Conservation (phyloP, 2,797 vertebrate genomes). For the Carapus acus region DNA sequence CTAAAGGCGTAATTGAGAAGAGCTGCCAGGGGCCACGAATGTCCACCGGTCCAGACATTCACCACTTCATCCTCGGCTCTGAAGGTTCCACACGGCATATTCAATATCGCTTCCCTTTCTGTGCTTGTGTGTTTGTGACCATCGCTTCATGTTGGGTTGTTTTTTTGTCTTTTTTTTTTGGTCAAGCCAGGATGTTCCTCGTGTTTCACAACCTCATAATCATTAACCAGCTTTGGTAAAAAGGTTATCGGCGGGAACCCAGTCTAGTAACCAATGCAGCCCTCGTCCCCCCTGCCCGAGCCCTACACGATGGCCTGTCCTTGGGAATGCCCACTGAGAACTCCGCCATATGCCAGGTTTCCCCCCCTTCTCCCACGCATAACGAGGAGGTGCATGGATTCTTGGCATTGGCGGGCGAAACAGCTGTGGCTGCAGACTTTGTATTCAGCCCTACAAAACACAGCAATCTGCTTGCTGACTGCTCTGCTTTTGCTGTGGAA, state of each 20-base stretch:
- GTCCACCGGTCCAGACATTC: constrained; percentile 95
- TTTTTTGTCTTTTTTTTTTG: constrained; percentile 14
- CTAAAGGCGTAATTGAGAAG: constrained; percentile 94
- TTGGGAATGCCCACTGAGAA: constrained; percentile 67
- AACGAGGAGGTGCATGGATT: constrained; percentile 65
- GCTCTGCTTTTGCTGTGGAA: constrained; percentile 35
- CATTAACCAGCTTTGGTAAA: constrained; percentile 54
- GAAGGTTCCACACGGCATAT: constrained; percentile 78
- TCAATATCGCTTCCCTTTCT: constrained; percentile 18
- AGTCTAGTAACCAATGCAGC: constrained; percentile 49
- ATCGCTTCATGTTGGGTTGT: constrained; percentile 18
- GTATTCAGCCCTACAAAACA: constrained; percentile 60
- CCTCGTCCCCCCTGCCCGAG: constrained; percentile 51
- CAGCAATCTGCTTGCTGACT: constrained; percentile 63
- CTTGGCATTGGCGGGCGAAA: constrained; percentile 63
- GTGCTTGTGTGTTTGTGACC: neutral
- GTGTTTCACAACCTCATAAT: no score
- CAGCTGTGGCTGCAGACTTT: constrained; percentile 68
- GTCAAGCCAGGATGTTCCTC: no score
- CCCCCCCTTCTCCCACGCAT: constrained; percentile 40
- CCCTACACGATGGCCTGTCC: constrained; percentile 63
- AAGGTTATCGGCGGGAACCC: constrained; percentile 45
- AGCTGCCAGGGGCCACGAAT: constrained; percentile 93
- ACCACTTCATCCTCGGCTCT: constrained; percentile 99
- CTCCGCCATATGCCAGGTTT: constrained; percentile 71